These are phyloP conservation scores for Cordylochernes scorpioides DNA, from an alignment of 2,888 invertebrate species.

Conservation along the genomic window DNA sequence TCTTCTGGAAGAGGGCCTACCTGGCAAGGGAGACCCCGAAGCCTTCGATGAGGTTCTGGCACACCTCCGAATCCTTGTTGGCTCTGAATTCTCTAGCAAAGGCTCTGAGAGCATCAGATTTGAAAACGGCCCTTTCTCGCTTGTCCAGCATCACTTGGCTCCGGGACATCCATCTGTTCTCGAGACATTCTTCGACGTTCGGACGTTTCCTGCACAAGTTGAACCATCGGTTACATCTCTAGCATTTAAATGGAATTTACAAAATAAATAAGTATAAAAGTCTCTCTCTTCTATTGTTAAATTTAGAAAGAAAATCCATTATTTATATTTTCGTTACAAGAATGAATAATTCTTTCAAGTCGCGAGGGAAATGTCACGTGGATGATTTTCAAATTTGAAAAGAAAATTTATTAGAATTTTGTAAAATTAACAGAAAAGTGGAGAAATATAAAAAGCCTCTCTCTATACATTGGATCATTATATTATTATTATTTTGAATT, in stretches of 20 bases:
- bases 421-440: no score
- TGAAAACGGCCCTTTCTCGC: constrained; percentile 59
- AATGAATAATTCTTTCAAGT: no score
- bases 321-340: no score
- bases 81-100: constrained; percentile 14
- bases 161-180: constrained; percentile 79
- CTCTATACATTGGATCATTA: no score
- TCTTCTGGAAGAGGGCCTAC: constrained; percentile 4
- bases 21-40: constrained; percentile 10
- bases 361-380: no score
- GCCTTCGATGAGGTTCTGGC: constrained; percentile 7
- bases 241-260: neutral
- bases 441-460: no score
- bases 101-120: constrained; percentile 22
- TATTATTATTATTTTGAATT: no score
- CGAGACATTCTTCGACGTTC: constrained; percentile 71
- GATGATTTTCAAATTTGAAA: no score
- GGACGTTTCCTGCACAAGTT: constrained; percentile 47
- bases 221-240: neutral
- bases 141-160: constrained; percentile 79
- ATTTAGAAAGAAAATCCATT: no score
- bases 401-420: no score
- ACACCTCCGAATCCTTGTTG: constrained; percentile 6
- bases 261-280: no score
- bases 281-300: neutral